Evolutionary conservation across 53 echinoderm and acorn worm species (phyloP).

Genomic region (Pentamera pediparva): DNA sequence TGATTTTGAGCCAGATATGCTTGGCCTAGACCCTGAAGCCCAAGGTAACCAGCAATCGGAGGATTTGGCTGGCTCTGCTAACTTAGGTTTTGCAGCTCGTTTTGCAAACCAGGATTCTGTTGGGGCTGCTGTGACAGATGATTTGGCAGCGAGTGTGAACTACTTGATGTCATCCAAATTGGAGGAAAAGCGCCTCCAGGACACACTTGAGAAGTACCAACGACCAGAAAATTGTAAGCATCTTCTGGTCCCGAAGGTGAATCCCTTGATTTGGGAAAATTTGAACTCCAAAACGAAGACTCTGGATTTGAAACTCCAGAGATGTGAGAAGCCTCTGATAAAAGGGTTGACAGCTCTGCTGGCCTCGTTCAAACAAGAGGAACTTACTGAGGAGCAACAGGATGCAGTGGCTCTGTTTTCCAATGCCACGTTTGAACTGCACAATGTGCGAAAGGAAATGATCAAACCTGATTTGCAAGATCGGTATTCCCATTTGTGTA

Average conservation of each 20-base stretch:
- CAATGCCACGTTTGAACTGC: conserved; percentile 17
- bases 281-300: conserved; percentile 8
- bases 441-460: background rate
- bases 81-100: conserved; percentile 3
- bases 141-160: background rate
- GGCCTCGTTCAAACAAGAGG: background rate
- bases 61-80: too few species aligned
- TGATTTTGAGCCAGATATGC: background rate
- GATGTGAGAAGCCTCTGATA: background rate
- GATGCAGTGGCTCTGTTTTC: conserved; percentile 7
- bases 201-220: conserved; percentile 8
- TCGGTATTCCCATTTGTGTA: background rate
- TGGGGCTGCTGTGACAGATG: background rate
- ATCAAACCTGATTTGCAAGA: conserved; percentile 15
- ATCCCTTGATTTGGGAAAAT: conserved; percentile 17
- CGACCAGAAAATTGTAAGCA: background rate
- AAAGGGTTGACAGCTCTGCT: background rate
- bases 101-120: conserved; percentile 11
- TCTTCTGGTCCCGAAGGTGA: background rate
- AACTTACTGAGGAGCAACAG: background rate
- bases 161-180: background rate
- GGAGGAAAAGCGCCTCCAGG: background rate
- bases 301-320: background rate
- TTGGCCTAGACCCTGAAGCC: background rate
- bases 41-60: background rate